Conservation (phyloP, 2,113 vertebrate species). For the Aleadryas rufinucha region DNA sequence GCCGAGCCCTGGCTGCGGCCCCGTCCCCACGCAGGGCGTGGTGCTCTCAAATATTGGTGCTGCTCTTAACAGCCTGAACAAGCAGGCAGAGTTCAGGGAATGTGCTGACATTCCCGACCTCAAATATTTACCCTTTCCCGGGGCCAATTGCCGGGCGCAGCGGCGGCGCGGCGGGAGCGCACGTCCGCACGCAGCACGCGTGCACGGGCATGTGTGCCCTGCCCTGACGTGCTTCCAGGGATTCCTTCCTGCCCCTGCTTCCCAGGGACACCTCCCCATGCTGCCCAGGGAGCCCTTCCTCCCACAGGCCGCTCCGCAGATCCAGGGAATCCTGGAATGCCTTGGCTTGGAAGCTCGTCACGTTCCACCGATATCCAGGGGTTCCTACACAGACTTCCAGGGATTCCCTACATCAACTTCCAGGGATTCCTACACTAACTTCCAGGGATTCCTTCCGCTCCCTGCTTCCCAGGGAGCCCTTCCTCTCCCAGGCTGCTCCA, state of each 20-base stretch:
- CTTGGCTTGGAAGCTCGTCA: not conserved
- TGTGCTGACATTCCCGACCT: constrained; percentile 55
- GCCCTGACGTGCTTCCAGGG: not conserved
- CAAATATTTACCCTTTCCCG: constrained; percentile 50
- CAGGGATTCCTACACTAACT: not conserved
- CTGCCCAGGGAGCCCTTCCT: not conserved
- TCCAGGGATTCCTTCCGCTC: not conserved
- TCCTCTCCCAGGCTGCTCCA: not conserved
- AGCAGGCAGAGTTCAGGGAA: constrained; percentile 57
- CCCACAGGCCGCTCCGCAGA: not conserved
- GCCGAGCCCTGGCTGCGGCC: not conserved
- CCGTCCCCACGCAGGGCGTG: constrained; percentile 8
- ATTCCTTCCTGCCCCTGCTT: not conserved
- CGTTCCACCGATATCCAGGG: not conserved
- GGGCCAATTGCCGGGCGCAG: not conserved
- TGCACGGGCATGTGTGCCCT: not conserved
- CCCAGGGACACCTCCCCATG: not conserved
- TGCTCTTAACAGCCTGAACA: constrained; percentile 55
- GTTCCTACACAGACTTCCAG: not conserved
- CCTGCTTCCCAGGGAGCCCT: not conserved
- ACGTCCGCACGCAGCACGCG: not conserved
- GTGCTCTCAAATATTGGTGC: constrained; percentile 64
- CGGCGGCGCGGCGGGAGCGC: not conserved
- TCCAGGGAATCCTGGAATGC: not conserved
- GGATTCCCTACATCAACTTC: not conserved